Evolutionary conservation across 1,140 invertebrate species (phyloP), one percentile per base, ranked within the genome.

Genomic region (Drosophila persimilis): DNA sequence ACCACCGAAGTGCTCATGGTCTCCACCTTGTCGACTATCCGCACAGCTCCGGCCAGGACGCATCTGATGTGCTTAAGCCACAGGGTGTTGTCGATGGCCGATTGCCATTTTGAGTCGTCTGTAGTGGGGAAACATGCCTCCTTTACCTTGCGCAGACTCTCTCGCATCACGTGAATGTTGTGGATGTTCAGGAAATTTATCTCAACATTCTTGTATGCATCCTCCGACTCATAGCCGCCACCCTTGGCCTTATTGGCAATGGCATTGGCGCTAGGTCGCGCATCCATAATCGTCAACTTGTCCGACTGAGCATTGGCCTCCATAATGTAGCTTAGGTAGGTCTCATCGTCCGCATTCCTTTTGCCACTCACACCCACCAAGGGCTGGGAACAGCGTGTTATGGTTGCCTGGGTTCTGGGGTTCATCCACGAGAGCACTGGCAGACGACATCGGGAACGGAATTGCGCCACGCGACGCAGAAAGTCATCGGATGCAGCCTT

Each of bases 121-220:
- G 99, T 99, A 50, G 94, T 96, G 6, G 99, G 99, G 90, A 98
- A 99, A 85, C 98, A 99, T 4, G 99, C 93, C 92, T 99, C 98
- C 93, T 98, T 99, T 6, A 99, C 92, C 92, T 99, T 99, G 26
- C 98, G 93, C 17, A 99, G 93, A 83, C 97, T 99, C 91, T 99
- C 98, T 60, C 99, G 94, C 97, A 99, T 99, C 0, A 99, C 98
- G 91, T 99, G 99, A 84, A 99, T 99, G 91, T 99, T 99, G 89
- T 99, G 98, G 78, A 99, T 99, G 90, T 99, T 98, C 1, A 99
- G 93, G 91, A 99, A 99, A 41, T 98, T 95, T 1, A 99, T 93
- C 91, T 99, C 98, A 0, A 97, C 98, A 93, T 99, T 98, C 90
- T 97, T 96, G 92, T 99, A 99, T 3, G 96, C 95, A 90, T 99